Conservation (phyloP, 2,113 vertebrate species). For the Myotis yumanensis region DNA sequence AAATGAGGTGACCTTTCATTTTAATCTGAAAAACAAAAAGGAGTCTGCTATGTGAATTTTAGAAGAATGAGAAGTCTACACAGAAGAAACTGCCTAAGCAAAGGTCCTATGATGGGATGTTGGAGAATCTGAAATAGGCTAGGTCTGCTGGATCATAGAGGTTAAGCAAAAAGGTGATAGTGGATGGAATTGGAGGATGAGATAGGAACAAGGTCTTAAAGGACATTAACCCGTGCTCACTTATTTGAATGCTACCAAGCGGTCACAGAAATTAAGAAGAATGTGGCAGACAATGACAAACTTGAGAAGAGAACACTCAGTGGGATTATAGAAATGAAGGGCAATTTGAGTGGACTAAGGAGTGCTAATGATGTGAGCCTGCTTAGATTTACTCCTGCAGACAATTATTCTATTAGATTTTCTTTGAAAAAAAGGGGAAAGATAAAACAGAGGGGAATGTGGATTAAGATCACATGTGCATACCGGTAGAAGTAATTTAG, state of each 20-base stretch:
- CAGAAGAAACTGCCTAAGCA: neutral
- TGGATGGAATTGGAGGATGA: neutral
- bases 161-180: neutral
- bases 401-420: neutral
- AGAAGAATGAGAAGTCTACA: neutral
- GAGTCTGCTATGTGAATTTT: neutral
- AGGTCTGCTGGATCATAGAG: neutral
- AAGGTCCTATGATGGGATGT: neutral
- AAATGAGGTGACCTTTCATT: neutral
- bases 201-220: neutral
- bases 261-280: neutral
- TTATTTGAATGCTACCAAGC: neutral
- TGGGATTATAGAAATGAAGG: neutral
- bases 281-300: neutral
- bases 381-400: neutral
- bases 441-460: neutral
- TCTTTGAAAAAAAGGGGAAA: constrained; percentile 16
- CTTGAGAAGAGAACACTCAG: neutral
- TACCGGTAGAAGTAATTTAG: neutral
- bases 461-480: neutral
- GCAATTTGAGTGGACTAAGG: neutral
- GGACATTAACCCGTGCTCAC: neutral
- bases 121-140: neutral
- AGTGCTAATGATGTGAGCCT: neutral
- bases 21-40: neutral